Percentiles rank a stretch among this genome's conserved stretches.
These are phyloP conservation scores for Stegophylla sp. DNA, from an alignment of 2,888 invertebrate genomes.

Conservation along the genomic window DNA sequence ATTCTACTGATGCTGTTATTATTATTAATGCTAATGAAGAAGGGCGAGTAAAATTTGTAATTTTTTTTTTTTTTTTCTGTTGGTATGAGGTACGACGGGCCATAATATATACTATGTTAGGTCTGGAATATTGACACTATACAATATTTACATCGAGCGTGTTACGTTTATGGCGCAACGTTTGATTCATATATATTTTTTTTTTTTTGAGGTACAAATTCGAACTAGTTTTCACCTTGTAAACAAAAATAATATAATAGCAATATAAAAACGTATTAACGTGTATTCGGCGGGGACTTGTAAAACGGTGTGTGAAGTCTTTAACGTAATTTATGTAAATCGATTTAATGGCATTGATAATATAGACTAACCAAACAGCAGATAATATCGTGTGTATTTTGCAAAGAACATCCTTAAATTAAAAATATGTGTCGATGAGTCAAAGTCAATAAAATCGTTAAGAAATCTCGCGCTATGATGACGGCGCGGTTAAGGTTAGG, in stretches of 20 bases:
- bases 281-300: not conserved
- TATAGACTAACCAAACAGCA: no score
- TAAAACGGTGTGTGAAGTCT: not conserved
- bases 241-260: not conserved
- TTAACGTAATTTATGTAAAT: conserved; percentile 35
- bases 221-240: conserved; percentile 41
- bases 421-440: conserved; percentile 25
- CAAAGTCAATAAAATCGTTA: conserved; percentile 11
- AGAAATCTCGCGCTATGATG: conserved; percentile 18
- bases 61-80: no score
- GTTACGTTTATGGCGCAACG: not conserved
- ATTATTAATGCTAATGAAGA: not conserved
- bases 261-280: not conserved
- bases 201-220: not conserved
- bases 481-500: no score
- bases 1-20: not conserved
- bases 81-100: no score
- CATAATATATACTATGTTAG: no score
- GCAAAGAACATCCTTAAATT: not conserved
- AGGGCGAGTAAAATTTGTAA: not conserved
- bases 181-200: conserved; percentile 36
- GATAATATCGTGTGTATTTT: not conserved
- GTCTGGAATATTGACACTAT: no score
- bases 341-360: conserved; percentile 28
- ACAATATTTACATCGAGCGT: not conserved